Evolutionary conservation across 1,140 invertebrate species (phyloP).

Genomic region (Micrasema minimum): DNA sequence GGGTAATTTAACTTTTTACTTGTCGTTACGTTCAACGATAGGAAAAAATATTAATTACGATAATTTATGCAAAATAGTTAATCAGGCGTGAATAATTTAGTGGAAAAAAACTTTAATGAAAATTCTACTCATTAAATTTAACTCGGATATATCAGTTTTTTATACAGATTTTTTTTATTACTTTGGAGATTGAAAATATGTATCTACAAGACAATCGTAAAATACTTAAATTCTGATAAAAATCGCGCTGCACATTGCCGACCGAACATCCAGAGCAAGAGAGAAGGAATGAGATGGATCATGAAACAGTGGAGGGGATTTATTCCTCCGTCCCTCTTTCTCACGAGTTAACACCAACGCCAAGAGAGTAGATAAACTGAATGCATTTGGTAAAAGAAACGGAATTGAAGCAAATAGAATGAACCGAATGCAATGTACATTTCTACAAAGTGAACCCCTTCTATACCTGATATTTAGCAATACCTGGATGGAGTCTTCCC

Average conservation of each 20-base stretch:
- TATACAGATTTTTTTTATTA: too few species aligned
- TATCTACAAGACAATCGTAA: too few species aligned
- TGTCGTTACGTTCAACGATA: too few species aligned
- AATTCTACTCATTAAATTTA: too few species aligned
- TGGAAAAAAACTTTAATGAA: too few species aligned
- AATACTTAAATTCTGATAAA: slow-evolving; percentile 35
- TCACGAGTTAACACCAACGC: slow-evolving; percentile 7
- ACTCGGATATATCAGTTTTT: too few species aligned
- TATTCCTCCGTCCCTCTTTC: slow-evolving; percentile 30
- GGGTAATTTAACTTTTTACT: too few species aligned
- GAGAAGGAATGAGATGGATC: slow-evolving; percentile 18
- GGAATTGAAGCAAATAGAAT: background rate
- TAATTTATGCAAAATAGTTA: too few species aligned
- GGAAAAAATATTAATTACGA: too few species aligned
- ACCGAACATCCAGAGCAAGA: slow-evolving; percentile 26
- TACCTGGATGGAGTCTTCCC: slow-evolving; percentile 25
- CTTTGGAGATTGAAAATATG: too few species aligned
- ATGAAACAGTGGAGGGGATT: slow-evolving; percentile 11
- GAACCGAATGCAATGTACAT: background rate
- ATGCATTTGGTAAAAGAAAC: background rate
- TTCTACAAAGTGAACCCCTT: background rate
- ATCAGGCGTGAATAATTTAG: too few species aligned
- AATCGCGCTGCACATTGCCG: slow-evolving; percentile 14
- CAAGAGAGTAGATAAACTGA: background rate
- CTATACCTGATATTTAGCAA: background rate